phyloP scores from a whole-genome alignment of 2,888 invertebrate genomes.

The Luffia ferchaultella region DNA sequence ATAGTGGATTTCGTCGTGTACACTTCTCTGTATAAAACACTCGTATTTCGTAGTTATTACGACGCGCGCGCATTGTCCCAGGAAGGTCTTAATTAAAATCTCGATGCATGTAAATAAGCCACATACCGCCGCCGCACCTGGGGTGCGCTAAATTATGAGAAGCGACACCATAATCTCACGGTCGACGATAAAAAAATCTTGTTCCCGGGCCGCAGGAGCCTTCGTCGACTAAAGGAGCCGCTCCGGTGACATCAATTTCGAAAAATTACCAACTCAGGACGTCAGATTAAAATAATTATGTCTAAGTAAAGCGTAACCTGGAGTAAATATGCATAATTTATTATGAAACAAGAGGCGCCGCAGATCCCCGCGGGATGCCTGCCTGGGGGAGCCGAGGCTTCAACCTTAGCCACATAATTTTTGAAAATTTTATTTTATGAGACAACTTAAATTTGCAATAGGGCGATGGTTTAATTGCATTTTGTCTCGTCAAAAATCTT shows the following conservation, averaged over 20 bases:
- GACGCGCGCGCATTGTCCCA: not conserved
- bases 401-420: not conserved
- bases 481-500: too few species aligned
- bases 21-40: not conserved
- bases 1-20: too few species aligned
- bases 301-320: conserved; percentile 48
- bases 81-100: conserved; percentile 48
- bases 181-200: conserved; percentile 24
- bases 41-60: not conserved
- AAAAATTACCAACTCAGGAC: conserved; percentile 39
- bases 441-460: too few species aligned
- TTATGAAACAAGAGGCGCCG: conserved; percentile 50
- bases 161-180: conserved; percentile 19
- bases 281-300: conserved; percentile 56
- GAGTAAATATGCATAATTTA: conserved; percentile 59
- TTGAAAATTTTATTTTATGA: too few species aligned
- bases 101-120: conserved; percentile 43
- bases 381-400: not conserved
- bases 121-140: conserved; percentile 43
- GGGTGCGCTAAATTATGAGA: conserved; percentile 40
- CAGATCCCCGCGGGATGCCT: conserved; percentile 23
- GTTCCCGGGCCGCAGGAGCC: conserved; percentile 18
- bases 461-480: too few species aligned
- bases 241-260: conserved; percentile 43
- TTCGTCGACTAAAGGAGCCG: conserved; percentile 22